Percentiles rank a stretch among this genome's conserved stretches.
Evolutionary conservation across 2,113 vertebrate species (phyloP).

Genomic region (Ramphastos sulfuratus): DNA sequence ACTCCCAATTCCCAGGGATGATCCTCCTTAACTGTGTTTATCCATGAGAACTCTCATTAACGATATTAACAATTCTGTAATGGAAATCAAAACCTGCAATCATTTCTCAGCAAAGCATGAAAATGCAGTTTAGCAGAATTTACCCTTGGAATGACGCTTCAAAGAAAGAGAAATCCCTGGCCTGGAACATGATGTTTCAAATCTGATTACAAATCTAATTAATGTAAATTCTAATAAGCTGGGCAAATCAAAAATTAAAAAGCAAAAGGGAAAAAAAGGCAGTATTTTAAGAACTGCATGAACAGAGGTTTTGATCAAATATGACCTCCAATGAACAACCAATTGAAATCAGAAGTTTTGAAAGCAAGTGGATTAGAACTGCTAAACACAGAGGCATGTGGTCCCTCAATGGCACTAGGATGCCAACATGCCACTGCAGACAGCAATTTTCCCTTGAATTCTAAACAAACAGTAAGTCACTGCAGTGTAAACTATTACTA

Average conservation of each 20-base stretch:
- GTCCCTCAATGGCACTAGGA: background rate
- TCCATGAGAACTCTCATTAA: conserved; percentile 67
- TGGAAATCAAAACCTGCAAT: conserved; percentile 69
- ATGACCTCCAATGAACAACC: background rate
- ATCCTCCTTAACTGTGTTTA: conserved; percentile 70
- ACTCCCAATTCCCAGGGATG: conserved; percentile 64
- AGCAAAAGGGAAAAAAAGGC: background rate
- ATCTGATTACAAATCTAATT: conserved; percentile 77
- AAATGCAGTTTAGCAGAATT: conserved; percentile 63
- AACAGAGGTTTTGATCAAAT: conserved; percentile 55
- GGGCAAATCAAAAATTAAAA: background rate
- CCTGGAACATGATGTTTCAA: conserved; percentile 65
- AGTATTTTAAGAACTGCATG: background rate
- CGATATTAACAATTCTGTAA: conserved; percentile 64
- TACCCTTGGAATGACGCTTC: conserved; percentile 32
- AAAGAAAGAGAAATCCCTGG: conserved; percentile 57
- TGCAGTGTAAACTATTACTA: background rate
- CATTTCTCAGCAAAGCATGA: conserved; percentile 64
- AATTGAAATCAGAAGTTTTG: background rate
- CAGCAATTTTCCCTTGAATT: background rate
- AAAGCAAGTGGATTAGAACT: conserved; percentile 13
- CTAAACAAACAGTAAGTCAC: background rate
- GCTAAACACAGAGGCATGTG: background rate
- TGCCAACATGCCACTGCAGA: background rate
- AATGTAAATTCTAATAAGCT: conserved; percentile 63